Evolutionary conservation across 2,888 invertebrate species (phyloP).

Genomic region (Temnothorax unifasciatus): DNA sequence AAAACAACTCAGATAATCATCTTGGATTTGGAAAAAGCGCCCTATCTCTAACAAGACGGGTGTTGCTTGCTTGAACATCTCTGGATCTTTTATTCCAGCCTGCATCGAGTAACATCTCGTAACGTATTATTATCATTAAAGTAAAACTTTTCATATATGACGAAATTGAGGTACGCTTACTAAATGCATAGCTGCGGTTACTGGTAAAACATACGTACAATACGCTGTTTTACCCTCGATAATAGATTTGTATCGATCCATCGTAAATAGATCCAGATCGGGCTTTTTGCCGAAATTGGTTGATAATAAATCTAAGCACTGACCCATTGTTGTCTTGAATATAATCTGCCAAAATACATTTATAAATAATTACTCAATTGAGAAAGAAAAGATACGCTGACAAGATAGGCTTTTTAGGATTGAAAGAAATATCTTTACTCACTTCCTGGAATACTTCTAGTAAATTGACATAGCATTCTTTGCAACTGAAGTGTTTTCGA

Average conservation of each 20-base stretch:
- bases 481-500: slow-evolving; percentile 91
- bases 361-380: no score
- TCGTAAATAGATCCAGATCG: slow-evolving; percentile 91
- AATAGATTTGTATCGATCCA: slow-evolving; percentile 95
- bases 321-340: slow-evolving; percentile 93
- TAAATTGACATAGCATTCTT: slow-evolving; percentile 92
- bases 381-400: no score
- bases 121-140: background rate
- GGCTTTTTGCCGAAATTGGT: slow-evolving; percentile 89
- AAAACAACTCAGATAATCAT: slow-evolving; percentile 96
- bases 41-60: slow-evolving; percentile 94
- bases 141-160: background rate
- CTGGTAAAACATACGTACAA: slow-evolving; percentile 97
- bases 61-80: slow-evolving; percentile 94
- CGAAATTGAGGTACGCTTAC: background rate
- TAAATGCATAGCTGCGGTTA: slow-evolving; percentile 92
- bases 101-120: slow-evolving; percentile 73
- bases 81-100: slow-evolving; percentile 90
- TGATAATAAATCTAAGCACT: slow-evolving; percentile 92
- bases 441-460: slow-evolving; percentile 95
- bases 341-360: slow-evolving; percentile 82
- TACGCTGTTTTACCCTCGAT: slow-evolving; percentile 97
- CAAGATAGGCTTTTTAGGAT: background rate
- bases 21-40: slow-evolving; percentile 87
- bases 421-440: slow-evolving; percentile 71